Evolutionary conservation across 1,140 invertebrate genomes (phyloP).

Genomic region (Drosophila subpulchrella): DNA sequence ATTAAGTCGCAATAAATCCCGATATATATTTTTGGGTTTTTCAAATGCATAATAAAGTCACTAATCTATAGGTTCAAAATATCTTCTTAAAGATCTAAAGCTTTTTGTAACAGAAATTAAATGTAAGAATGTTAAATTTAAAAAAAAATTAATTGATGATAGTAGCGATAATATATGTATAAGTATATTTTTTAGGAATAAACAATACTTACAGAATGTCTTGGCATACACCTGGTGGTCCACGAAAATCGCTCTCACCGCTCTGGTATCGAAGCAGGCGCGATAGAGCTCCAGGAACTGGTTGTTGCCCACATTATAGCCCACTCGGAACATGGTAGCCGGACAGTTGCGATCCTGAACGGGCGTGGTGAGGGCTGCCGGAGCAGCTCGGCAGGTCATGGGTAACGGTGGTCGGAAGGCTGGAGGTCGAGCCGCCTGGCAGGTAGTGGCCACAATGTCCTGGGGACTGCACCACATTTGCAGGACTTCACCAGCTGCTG

Average conservation of each 20-base stretch:
- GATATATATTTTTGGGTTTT: too few species aligned
- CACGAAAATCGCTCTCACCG: constrained; percentile 17
- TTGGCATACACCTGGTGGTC: constrained; percentile 34
- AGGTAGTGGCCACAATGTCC: constrained; percentile 13
- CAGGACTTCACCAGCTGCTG: constrained; percentile 13
- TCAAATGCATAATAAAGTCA: too few species aligned
- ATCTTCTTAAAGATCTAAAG: too few species aligned
- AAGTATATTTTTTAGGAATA: too few species aligned
- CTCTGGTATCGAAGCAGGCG: constrained; percentile 27
- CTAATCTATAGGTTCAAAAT: too few species aligned
- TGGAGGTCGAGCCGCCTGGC: neutral
- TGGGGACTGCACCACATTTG: constrained; percentile 34
- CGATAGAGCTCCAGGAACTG: constrained; percentile 45
- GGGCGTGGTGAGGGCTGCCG: neutral
- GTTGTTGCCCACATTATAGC: constrained; percentile 24
- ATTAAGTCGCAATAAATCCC: too few species aligned
- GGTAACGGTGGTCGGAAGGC: constrained; percentile 15
- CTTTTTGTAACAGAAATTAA: too few species aligned
- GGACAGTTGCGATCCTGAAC: constrained; percentile 28
- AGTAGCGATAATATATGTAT: neutral
- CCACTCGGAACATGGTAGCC: constrained; percentile 32
- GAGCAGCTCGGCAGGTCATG: constrained; percentile 20
- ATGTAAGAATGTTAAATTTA: too few species aligned
- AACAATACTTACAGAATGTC: constrained; percentile 23
- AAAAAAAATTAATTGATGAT: too few species aligned